Conservation (phyloP, 2,888 invertebrate species). For the Plebejus melissa region DNA sequence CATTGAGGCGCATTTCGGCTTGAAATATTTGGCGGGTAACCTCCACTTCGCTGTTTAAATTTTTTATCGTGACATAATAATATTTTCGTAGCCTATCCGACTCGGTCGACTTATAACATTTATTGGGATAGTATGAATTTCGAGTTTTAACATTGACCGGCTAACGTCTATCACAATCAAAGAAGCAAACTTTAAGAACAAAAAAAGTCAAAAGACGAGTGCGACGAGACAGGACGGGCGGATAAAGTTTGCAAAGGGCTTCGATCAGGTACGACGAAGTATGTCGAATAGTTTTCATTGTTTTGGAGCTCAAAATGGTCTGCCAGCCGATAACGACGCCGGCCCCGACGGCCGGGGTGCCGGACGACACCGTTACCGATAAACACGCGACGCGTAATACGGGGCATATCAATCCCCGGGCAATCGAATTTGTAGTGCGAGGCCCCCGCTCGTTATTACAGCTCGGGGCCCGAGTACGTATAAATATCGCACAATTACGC, state of each 20-base stretch:
- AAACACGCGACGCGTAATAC: background rate
- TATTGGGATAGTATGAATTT: background rate
- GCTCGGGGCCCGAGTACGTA: conserved; percentile 2
- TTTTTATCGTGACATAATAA: background rate
- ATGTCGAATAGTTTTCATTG: background rate
- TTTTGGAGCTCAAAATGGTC: background rate
- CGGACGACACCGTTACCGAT: background rate
- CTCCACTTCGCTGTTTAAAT: background rate
- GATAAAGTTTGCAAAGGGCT: background rate
- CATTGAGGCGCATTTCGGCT: background rate
- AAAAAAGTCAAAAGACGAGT: background rate
- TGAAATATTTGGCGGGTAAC: background rate
- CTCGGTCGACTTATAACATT: background rate
- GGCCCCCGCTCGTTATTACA: conserved; percentile 5
- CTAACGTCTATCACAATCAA: background rate
- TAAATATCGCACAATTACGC: conserved; percentile 10
- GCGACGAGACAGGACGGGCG: background rate
- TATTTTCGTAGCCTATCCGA: background rate
- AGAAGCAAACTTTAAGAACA: background rate
- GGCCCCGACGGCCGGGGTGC: background rate
- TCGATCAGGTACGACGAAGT: background rate
- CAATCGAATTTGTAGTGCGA: background rate
- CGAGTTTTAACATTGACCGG: background rate
- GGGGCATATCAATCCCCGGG: background rate
- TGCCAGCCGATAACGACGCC: background rate